Evolutionary conservation across 2,113 vertebrate species (phyloP), one percentile per base, ranked within the genome.

Genomic region (Hipposideros armiger): DNA sequence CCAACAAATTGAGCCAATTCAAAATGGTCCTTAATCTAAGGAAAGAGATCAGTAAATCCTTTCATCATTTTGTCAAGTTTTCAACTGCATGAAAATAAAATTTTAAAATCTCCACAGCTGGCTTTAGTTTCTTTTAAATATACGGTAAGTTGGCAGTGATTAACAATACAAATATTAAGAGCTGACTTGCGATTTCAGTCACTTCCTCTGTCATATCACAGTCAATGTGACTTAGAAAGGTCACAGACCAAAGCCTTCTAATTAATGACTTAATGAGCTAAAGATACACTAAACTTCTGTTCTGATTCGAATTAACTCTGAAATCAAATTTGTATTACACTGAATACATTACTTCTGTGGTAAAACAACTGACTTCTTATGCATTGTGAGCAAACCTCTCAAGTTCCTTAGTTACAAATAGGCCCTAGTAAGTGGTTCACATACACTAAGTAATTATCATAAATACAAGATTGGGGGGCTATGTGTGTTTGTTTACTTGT

Each of bases 271-370:
- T 66, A 62, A 40, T 62, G 47, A 95, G 76, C 54, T 45, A 50
- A 0, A 91, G 11, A 62, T 69, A 85, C 1, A 30, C 28, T 14
- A 62, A 92, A 88, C 13, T 80, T 91, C 70, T 87, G 26, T 80
- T 92, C 78, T 90, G 52, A 91, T 64, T 81, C 78, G 16, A 89
- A 89, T 70, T 72, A 80, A 84, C 40, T 67, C 66, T 84, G 42
- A 88, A 72, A 80, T 56, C 50, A 82, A 81, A 70, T 40, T 96
- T 74, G 95, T 45, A 96, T 64, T 87, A 64, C 7, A 42, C 0
- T 83, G 30, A 54, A n/a, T 69, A 64, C 47, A 54, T 30, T 94
- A 28, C 10, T 64, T 95, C 45, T 76, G 62, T 45, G 6, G 40
- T 87, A 87, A 92, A 77, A 77, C 26, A 95, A 82, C 0, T 83